These are phyloP conservation scores for Sturnus vulgaris DNA, from an alignment of 2,113 vertebrate genomes.

Conservation along the genomic window DNA sequence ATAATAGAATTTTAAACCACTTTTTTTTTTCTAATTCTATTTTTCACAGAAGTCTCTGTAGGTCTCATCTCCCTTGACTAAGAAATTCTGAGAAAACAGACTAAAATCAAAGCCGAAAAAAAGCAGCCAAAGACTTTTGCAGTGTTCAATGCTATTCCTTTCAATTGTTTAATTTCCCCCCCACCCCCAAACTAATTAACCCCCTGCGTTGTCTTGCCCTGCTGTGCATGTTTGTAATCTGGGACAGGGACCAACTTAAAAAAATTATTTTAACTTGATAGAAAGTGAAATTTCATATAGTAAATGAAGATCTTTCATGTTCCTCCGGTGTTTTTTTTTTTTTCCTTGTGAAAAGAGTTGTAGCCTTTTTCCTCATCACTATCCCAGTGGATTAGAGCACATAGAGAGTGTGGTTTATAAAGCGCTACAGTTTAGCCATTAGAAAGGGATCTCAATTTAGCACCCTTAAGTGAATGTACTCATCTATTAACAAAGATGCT, in stretches of 20 bases:
- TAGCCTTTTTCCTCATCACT: conserved; percentile 3
- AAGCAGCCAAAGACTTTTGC: not conserved
- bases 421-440: conserved; percentile 54
- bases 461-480: conserved; percentile 36
- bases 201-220: not conserved
- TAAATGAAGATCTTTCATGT: conserved; percentile 5
- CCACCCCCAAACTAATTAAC: not conserved
- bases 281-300: conserved; percentile 9
- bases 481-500: conserved; percentile 46
- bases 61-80: not conserved
- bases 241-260: conserved; percentile 20
- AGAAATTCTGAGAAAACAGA: not conserved
- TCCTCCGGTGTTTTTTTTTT: not conserved
- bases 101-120: conserved; percentile 7
- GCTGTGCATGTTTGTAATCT: conserved; percentile 22
- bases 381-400: conserved; percentile 36
- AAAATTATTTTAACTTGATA: conserved; percentile 31
- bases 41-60: not conserved
- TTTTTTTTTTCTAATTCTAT: not conserved
- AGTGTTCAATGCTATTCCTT: not conserved
- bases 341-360: not conserved
- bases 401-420: conserved; percentile 30
- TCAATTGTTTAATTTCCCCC: not conserved
- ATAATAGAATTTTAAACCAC: not conserved
- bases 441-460: conserved; percentile 45